Evolutionary conservation across 2,888 invertebrate species (phyloP).

Genomic region (Cylloceria caligata): DNA sequence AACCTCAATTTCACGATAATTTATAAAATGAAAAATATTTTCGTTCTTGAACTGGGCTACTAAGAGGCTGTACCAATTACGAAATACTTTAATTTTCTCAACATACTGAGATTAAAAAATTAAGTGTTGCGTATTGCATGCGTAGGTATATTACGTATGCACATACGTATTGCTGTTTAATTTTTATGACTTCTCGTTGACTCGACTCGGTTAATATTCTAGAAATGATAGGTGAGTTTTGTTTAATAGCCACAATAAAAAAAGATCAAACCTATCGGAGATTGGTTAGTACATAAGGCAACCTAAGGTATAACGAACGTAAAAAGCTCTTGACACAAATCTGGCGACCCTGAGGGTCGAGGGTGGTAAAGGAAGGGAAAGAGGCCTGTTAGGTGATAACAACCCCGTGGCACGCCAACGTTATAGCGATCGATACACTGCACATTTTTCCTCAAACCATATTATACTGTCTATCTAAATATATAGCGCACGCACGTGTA

Average conservation of each 20-base stretch:
- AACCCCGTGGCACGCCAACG: constrained; percentile 78
- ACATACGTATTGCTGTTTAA: background rate
- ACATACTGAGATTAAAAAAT: no score
- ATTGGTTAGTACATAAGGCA: constrained; percentile 18
- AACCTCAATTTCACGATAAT: background rate
- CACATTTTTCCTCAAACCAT: constrained; percentile 59
- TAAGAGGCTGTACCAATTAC: background rate
- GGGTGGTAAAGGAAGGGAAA: constrained; percentile 74
- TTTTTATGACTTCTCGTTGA: background rate
- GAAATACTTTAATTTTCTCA: background rate
- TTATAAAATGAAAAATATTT: background rate
- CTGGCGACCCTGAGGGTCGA: constrained; percentile 78
- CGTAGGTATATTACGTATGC: background rate
- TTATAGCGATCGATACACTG: constrained; percentile 74
- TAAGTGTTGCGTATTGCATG: background rate
- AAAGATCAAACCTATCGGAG: constrained; percentile 22
- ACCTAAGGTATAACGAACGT: constrained; percentile 40
- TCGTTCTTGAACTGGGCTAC: background rate
- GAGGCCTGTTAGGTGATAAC: constrained; percentile 75
- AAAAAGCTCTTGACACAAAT: constrained; percentile 80
- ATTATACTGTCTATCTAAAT: constrained; percentile 23
- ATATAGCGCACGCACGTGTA: background rate
- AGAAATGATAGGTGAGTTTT: background rate
- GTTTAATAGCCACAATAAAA: constrained; percentile 3
- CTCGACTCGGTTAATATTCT: background rate